phyloP scores from a whole-genome alignment of 2,113 vertebrate genomes.

The Lophura nycthemera region DNA sequence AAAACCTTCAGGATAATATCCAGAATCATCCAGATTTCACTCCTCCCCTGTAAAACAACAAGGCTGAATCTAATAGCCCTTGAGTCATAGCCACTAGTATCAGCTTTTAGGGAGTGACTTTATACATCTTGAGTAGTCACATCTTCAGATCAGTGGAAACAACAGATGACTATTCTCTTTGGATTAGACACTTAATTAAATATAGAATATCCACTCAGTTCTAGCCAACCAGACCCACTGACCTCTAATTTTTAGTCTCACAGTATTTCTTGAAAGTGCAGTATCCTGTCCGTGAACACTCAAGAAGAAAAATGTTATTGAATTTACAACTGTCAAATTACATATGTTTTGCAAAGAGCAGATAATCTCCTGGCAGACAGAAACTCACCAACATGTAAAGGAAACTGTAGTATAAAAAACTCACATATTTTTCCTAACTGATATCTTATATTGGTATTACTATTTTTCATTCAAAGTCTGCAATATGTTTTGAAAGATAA shows the following conservation, averaged over 20 bases:
- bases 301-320: constrained; percentile 47
- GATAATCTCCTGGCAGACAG: constrained; percentile 42
- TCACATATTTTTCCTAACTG: constrained; percentile 26
- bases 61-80: background rate
- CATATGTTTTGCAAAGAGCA: constrained; percentile 21
- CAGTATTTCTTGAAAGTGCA: constrained; percentile 34
- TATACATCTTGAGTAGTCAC: background rate
- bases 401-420: background rate
- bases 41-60: background rate
- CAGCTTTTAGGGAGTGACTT: background rate
- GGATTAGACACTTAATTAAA: constrained; percentile 33
- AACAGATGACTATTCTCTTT: constrained; percentile 24
- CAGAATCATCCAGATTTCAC: background rate
- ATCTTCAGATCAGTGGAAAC: background rate
- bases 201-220: background rate
- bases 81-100: background rate
- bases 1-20: background rate
- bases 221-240: background rate
- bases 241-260: constrained; percentile 30
- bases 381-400: constrained; percentile 24
- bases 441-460: background rate
- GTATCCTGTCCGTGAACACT: background rate
- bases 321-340: constrained; percentile 43
- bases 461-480: constrained; percentile 11
- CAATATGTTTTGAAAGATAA: constrained; percentile 18